These are phyloP conservation scores for Bemisia tabaci DNA, from an alignment of 1,140 invertebrate genomes.

Conservation along the genomic window DNA sequence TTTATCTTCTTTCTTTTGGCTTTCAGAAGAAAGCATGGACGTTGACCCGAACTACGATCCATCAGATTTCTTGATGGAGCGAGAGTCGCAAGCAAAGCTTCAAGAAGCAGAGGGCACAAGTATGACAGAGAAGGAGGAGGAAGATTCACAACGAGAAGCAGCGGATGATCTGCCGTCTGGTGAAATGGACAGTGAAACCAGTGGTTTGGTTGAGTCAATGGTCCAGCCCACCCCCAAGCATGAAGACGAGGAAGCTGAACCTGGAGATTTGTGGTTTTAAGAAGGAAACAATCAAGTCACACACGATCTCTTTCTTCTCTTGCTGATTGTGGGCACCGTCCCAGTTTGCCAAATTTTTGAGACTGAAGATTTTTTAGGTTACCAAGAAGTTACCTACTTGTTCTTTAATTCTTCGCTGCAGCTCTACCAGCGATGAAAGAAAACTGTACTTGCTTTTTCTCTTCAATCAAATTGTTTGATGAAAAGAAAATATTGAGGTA, in stretches of 20 bases:
- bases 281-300: too few species aligned
- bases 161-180: not conserved
- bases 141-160: not conserved
- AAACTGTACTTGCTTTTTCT: too few species aligned
- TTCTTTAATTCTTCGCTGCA: too few species aligned
- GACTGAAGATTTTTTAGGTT: too few species aligned
- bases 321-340: too few species aligned
- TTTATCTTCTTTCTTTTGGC: conserved; percentile 15
- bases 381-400: too few species aligned
- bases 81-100: conserved; percentile 30
- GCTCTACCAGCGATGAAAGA: too few species aligned
- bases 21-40: conserved; percentile 57
- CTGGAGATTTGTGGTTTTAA: conserved; percentile 16
- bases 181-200: not conserved
- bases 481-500: too few species aligned
- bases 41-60: conserved; percentile 77
- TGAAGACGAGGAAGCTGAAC: conserved; percentile 18
- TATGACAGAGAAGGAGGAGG: not conserved
- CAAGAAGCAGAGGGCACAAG: conserved; percentile 2
- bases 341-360: too few species aligned
- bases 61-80: conserved; percentile 58
- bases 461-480: too few species aligned
- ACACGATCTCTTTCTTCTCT: too few species aligned
- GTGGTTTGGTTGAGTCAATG: not conserved
- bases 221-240: conserved; percentile 4